A percentile compares a stretch with the other conserved stretches of the same genome.
Conservation (phyloP, 2,797 vertebrate genomes). For the Anas bernieri region DNA sequence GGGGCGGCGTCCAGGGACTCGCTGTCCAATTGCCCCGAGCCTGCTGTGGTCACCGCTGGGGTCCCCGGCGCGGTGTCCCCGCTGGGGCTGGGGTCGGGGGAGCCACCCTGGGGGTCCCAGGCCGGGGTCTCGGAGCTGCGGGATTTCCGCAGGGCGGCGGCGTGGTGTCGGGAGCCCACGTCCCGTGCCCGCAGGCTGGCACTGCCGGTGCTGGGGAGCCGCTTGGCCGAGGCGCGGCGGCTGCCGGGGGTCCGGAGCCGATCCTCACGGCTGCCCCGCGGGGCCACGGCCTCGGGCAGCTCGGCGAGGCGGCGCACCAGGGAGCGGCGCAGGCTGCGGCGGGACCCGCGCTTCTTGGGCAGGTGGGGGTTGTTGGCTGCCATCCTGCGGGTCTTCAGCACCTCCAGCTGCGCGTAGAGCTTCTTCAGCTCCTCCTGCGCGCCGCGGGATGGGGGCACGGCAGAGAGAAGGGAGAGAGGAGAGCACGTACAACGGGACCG, state of each 20-base stretch:
- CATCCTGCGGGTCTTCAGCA: slow-evolving; percentile 92
- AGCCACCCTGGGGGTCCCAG: slow-evolving; percentile 35
- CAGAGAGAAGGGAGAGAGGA: not conserved
- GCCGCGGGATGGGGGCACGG: not conserved
- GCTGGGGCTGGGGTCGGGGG: not conserved
- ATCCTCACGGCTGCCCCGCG: not conserved
- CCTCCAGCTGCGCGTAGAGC: slow-evolving; percentile 92
- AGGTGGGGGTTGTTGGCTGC: slow-evolving; percentile 91
- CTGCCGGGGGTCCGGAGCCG: not conserved
- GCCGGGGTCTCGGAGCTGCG: slow-evolving; percentile 79
- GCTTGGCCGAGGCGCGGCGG: slow-evolving; percentile 75
- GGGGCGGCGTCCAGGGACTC: slow-evolving; percentile 84
- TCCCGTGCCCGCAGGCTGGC: slow-evolving; percentile 71
- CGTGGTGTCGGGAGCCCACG: slow-evolving; percentile 72
- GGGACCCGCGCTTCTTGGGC: slow-evolving; percentile 85
- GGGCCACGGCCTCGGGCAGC: slow-evolving; percentile 82
- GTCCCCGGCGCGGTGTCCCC: slow-evolving; percentile 71
- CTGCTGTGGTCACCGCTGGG: slow-evolving; percentile 65
- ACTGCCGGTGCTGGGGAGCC: slow-evolving; percentile 60
- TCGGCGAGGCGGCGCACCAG: slow-evolving; percentile 85
- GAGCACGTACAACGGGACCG: not conserved
- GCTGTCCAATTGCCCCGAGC: slow-evolving; percentile 74
- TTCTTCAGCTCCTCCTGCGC: slow-evolving; percentile 94
- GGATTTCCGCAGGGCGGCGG: slow-evolving; percentile 79
- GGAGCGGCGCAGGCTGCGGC: slow-evolving; percentile 85